phyloP scores from a whole-genome alignment of 1,140 invertebrate genomes.

The Nymphalis io region DNA sequence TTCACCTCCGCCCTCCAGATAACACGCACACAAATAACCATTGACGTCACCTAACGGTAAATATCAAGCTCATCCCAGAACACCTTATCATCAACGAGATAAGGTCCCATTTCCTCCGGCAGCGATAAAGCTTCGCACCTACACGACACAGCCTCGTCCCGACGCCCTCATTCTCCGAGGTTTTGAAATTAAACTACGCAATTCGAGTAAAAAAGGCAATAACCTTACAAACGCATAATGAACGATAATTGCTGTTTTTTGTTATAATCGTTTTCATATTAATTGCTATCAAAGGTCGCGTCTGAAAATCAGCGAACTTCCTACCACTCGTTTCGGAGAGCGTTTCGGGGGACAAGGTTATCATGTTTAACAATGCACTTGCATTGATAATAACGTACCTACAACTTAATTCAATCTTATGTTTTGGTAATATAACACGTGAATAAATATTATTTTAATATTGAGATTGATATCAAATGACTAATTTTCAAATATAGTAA shows the following conservation, averaged over 20 bases:
- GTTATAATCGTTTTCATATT: slow-evolving; percentile 18
- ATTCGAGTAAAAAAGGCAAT: slow-evolving; percentile 46
- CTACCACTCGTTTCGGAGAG: background rate
- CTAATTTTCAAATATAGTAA: no score
- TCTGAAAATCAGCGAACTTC: slow-evolving; percentile 9
- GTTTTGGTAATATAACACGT: no score
- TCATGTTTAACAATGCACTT: background rate
- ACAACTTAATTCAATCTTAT: no score
- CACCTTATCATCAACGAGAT: slow-evolving; percentile 35
- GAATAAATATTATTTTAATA: no score
- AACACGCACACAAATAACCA: slow-evolving; percentile 61
- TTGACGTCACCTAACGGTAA: slow-evolving; percentile 66
- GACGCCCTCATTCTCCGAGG: slow-evolving; percentile 54
- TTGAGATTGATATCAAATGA: no score
- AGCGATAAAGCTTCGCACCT: slow-evolving; percentile 38
- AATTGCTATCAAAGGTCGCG: slow-evolving; percentile 4
- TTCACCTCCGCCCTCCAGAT: slow-evolving; percentile 65
- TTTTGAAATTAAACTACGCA: slow-evolving; percentile 39
- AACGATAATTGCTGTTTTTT: slow-evolving; percentile 15
- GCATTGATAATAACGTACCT: background rate
- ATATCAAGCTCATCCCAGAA: slow-evolving; percentile 33
- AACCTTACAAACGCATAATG: slow-evolving; percentile 41
- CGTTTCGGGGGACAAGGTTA: background rate
- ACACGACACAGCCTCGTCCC: slow-evolving; percentile 49
- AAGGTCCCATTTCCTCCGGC: slow-evolving; percentile 34